These are phyloP conservation scores for Chrysochloris asiatica DNA, from an alignment of 2,113 vertebrate genomes.

Conservation along the genomic window DNA sequence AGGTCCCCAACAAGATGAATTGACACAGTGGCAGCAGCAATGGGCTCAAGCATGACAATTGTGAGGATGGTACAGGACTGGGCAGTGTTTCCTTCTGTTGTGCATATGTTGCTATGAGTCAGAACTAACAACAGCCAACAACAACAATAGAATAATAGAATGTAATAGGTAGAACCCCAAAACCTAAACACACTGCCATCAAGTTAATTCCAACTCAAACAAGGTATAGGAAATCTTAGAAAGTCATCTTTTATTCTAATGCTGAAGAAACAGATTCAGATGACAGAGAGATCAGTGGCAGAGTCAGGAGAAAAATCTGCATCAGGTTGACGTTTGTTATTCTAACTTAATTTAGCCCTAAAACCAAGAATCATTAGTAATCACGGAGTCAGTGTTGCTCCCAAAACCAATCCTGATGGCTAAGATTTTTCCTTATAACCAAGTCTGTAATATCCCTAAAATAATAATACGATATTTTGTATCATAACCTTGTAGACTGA, in stretches of 20 bases:
- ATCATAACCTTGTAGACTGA: not conserved
- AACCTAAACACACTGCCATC: too few relatives aligned
- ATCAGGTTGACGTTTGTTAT: not conserved
- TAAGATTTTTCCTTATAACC: constrained; percentile 24
- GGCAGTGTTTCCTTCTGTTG: not conserved
- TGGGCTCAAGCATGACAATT: not conserved
- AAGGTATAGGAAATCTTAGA: not conserved
- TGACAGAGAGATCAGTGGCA: not conserved
- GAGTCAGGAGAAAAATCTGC: constrained; percentile 16
- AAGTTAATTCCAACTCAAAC: too few relatives aligned
- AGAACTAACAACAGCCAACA: not conserved
- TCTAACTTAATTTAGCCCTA: not conserved
- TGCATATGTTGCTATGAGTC: not conserved
- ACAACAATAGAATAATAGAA: not conserved
- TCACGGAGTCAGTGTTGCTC: not conserved
- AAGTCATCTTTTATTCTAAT: constrained; percentile 7
- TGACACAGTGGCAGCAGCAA: not conserved
- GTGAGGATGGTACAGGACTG: not conserved
- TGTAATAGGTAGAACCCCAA: too few relatives aligned
- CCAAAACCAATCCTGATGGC: constrained; percentile 16
- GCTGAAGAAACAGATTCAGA: not conserved
- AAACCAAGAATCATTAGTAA: not conserved
- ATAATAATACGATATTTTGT: constrained; percentile 18
- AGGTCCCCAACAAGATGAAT: not conserved
- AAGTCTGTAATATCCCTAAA: constrained; percentile 28